Base-by-base conservation (phyloP, 2,888 invertebrate species). In the Drosophila melanosoma region DNA sequence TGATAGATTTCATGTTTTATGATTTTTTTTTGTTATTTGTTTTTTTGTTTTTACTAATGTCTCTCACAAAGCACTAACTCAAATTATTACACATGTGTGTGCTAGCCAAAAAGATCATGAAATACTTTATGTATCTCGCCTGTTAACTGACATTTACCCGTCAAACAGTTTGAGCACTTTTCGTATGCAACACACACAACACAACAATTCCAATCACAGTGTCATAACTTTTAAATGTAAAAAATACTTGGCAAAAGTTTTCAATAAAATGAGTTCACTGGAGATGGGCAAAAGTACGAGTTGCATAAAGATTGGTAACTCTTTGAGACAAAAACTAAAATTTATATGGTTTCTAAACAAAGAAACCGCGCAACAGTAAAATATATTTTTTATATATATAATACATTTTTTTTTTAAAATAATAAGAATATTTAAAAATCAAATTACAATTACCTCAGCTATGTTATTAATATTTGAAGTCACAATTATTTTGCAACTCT, bases 71-170 rank as follows among this genome's bases (percentile, higher is more conserved):
- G 40, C 71, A 69, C 66, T 74, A 82, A 69, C 73, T 66, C 62
- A 71, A 71, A 82, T 80, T 71, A 81, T 76, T 71, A 76, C 81
- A 73, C 81, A 72, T 59, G 69, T 59, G 33, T 49, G 63, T 48
- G 45, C 62, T 49, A 49, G 49, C 23, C 20, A 48, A 56, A 54
- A 36, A 69, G 73, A 69, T 73, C 66, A 67, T 65, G 45, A 58
- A 57, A 67, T 42, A 60, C n/a, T 66, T 76, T 59, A 62, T 59
- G 57, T 36, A 49, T 53, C 56, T 61, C 8, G 36, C 51, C 8
- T 64, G 64, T 58, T 56, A 40, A 38, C 45, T 66, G 75, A 67
- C 65, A 77, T 57, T 53, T 66, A 52, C 42, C 67, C 74, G 69
- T 65, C 73, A 75, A 58, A 60, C 51, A 51, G 59, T 20, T 42